Base-by-base conservation (phyloP, 2,113 vertebrate genomes). In the Rhabdornis inornatus region DNA sequence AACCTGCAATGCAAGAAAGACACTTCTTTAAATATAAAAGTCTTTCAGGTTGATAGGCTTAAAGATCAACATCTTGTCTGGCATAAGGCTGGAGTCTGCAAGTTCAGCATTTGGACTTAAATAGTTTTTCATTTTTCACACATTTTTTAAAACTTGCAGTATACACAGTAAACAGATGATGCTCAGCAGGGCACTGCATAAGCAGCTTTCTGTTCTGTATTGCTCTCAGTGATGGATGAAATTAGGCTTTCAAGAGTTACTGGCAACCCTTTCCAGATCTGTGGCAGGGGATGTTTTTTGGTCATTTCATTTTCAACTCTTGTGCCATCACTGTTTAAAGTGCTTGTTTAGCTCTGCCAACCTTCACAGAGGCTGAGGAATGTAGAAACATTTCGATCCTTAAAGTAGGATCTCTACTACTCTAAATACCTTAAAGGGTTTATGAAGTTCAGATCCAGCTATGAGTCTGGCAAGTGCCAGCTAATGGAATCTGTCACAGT, bases 181-280 rank as follows among this genome's bases (percentile, higher is more conserved):
- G 92, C 95, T 96, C 96, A 96, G 94, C 94, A 96, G 94, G 96
- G 92, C 92, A 88, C 72, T 84, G 91, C 60, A 75, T 91, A 97
- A 91, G 95, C 83, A 49, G 88, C 68, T 96, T 97, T 90, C 95
- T 96, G 56, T 78, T 89, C 71, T 92, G 77, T 79, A 44, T 95
- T 84, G 70, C 66, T 95, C 55, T 59, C 35, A 4, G 59, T 59
- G 53, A 83, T 74, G 70, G 92, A 82, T 95, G 90, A 96, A 97
- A 95, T 97, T 92, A 79, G 66, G 85, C 47, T 95, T 52, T 88
- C 76, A 25, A 57, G 71, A 92, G 69, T 71, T 57, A 79, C 80
- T 88, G 83, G 74, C 81, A 91, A 17, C 35, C 33, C 92, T 95
- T 96, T 45, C 83, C 59, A 78, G 69, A 72, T 69, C 80, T 69